Evolutionary conservation across 2,113 vertebrate genomes (phyloP).

Genomic region (Synodontis membranacea): DNA sequence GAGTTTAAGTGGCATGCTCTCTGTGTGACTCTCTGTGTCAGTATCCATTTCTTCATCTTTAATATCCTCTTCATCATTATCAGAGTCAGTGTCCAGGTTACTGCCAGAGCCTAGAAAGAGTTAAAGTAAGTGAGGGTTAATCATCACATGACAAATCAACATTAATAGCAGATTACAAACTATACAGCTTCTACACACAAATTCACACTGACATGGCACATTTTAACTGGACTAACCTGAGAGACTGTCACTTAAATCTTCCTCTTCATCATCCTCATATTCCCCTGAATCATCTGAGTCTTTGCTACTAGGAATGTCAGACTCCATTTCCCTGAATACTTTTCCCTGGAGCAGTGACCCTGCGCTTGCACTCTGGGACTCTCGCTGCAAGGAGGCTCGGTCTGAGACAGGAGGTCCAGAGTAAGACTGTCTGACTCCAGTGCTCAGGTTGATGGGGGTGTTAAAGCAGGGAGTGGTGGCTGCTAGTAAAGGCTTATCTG

Average conservation of each 20-base stretch:
- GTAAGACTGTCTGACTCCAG: slow-evolving; percentile 71
- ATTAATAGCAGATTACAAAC: not conserved
- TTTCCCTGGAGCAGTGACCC: slow-evolving; percentile 72
- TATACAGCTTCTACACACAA: not conserved
- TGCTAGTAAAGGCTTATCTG: slow-evolving; percentile 68
- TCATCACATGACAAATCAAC: not conserved
- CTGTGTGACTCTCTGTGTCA: slow-evolving; percentile 76
- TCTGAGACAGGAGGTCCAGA: slow-evolving; percentile 63
- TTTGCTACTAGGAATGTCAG: slow-evolving; percentile 86
- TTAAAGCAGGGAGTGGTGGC: slow-evolving; percentile 71
- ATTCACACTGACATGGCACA: not conserved
- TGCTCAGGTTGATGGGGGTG: slow-evolving; percentile 84
- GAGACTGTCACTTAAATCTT: slow-evolving; percentile 87
- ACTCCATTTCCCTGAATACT: slow-evolving; percentile 80
- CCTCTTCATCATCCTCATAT: slow-evolving; percentile 83
- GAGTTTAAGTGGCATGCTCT: slow-evolving; percentile 74
- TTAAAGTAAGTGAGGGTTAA: slow-evolving; percentile 40
- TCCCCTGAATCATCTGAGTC: slow-evolving; percentile 90
- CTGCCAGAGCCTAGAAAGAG: slow-evolving; percentile 83
- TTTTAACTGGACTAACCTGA: slow-evolving; percentile 69
- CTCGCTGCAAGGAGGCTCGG: slow-evolving; percentile 74
- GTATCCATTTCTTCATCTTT: slow-evolving; percentile 78
- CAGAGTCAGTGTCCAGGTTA: slow-evolving; percentile 88
- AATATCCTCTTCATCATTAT: slow-evolving; percentile 80
- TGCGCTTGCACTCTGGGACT: slow-evolving; percentile 63